Conservation (phyloP, 92 coral and sea anemone genomes). For the Isaurus tuberculatus region DNA sequence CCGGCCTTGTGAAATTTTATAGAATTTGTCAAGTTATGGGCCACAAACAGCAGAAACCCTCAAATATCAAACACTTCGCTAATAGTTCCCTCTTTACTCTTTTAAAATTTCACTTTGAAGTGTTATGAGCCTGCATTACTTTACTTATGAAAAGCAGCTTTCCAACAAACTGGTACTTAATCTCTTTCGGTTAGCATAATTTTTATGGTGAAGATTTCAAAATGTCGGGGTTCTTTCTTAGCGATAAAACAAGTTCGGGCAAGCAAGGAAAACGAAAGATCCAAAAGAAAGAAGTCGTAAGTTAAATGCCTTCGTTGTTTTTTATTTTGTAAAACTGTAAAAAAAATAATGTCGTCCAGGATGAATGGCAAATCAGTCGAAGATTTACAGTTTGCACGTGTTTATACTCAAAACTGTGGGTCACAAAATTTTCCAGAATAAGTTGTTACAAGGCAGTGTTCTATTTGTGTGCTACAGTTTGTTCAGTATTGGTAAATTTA, state of each 20-base stretch:
- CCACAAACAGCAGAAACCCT: too few species aligned
- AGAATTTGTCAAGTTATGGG: too few species aligned
- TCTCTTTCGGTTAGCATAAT: neutral
- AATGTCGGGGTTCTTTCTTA: constrained; percentile 40
- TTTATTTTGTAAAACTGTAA: neutral
- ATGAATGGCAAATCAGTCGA: neutral
- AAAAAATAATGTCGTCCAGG: neutral
- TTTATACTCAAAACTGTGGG: neutral
- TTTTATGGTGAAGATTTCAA: neutral
- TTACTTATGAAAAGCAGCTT: constrained; percentile 16
- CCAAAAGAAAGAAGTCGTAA: constrained; percentile 26
- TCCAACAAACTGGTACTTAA: neutral
- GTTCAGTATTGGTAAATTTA: neutral
- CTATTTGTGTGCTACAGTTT: neutral
- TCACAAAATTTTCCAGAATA: too few species aligned
- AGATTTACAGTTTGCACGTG: neutral
- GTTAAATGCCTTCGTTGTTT: neutral
- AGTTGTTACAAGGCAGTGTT: too few species aligned
- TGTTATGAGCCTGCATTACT: constrained; percentile 14
- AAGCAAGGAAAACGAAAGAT: constrained; percentile 23
- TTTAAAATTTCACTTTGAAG: too few species aligned
- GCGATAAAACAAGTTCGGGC: constrained; percentile 21
- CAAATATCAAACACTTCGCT: too few species aligned
- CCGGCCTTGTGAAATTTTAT: too few species aligned
- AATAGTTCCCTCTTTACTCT: too few species aligned